Evolutionary conservation across 2,888 invertebrate species (phyloP), one percentile per base, ranked within the genome.

Genomic region (Notodonta ziczac): DNA sequence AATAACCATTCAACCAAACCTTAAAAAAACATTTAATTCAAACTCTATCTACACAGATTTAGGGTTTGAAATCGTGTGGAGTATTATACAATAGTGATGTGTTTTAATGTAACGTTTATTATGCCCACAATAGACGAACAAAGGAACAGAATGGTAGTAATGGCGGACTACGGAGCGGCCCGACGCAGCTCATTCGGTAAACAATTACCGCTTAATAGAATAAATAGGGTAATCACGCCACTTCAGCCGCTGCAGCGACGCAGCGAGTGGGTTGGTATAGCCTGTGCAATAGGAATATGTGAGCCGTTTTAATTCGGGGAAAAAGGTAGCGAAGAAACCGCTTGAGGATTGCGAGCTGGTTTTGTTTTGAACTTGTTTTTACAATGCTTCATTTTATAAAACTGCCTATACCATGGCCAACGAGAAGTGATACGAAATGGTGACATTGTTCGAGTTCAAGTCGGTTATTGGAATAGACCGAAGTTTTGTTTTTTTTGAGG

Each of bases 151-250:
- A 92, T 90, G 84, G 79, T 72, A 76, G 86, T 91, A 91, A 92
- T 92, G 88, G 88, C 69, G 52, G 52, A 62, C 62, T 57, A 56
- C 73, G 82, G 81, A 78, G 76, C 80, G 80, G 79, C 72, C 82
- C 80, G 76, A 83, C 82, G 83, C 84, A 84, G 85, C 84, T 82
- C 88, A 88, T 90, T 90, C 89, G 87, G 74, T 80, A 80, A 83
- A 89, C 93, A 92, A 93, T 93, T 89, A 90, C 88, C 73, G 80
- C 83, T 82, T 93, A 92, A 93, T 93, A 91, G 90, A 93, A 92
- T 93, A 93, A 93, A 91, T 91, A 87, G 91, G 86, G 90, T 92
- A 92, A 93, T 93, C 91, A 93, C 87, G 80, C 85, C 89, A 90
- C 91, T 93, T 90, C 91, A 87, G 83, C 53, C 35, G 58, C 58